Evolutionary conservation across 2,888 invertebrate species (phyloP), one percentile per base, ranked within the genome.

Genomic region (Ceriagrion tenellum): DNA sequence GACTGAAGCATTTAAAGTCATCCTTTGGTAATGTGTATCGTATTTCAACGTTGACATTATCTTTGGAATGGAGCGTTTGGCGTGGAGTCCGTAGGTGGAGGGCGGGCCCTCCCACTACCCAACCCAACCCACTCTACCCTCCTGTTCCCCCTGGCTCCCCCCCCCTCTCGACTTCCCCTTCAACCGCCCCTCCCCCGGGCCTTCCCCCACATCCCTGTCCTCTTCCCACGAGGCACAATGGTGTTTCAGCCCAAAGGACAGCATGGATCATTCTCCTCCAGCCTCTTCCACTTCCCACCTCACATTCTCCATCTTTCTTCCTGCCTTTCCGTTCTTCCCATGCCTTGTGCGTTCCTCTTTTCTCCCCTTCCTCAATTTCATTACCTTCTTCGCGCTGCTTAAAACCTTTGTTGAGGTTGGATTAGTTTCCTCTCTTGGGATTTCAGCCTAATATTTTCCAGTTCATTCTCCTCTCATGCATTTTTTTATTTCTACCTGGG

Each of bases 41-140:
- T 91, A 91, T 91, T 91, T 91, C 90, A 91, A 55, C 90, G 90
- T 91, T 91, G 90, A 91, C 90, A 91, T 59, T 91, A 91, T 91
- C 90, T 91, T 91, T 91, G 90, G 56, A 91, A 91, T 91, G 90
- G 90, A 91, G 90, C 90, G 90, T 91, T 91, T 91, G 90, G 90
- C 90, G 59, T 91, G 90, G 88, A 88, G 88, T 88, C 47, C 56
- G 56, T 56, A 16, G 55, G 90, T 30, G 56, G 55, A 56, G 90
- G 90, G 30, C 55, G 12, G 30, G 47, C 4, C 26, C 12, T 1
- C 69, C 69, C 20, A 4, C 6, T 8, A 6, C 69, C n/a, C 59
- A 6, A 16, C 20, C 59, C 59, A 59, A 6, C 59, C 16, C 59
- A 59, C 59, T 59, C 13, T 59, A 6, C 1, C 59, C 59, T 20